Base-by-base conservation (phyloP, 2,113 vertebrate species). In the Neomonachus schauinslandi region DNA sequence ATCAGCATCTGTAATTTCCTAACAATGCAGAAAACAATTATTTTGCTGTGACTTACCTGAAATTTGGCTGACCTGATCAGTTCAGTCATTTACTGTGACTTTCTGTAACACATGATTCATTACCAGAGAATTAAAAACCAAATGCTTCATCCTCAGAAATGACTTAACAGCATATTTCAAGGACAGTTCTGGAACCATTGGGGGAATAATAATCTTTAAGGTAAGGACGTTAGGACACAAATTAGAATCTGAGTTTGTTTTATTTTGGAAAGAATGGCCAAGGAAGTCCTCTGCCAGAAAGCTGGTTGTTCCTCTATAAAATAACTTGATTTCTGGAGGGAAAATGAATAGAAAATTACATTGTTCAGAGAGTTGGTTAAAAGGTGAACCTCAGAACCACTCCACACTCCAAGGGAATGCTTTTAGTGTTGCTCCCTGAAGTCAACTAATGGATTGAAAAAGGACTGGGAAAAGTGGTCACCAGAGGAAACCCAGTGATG, bases 351-450 rank as follows among this genome's bases (percentile, higher is more conserved):
- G 89, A 94, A 69, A 83, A 67, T 85, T 77, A n/a, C 57, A 21
- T 57, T 59, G 31, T 86, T 84, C 55, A 24, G 57, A 86, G 89
- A 90, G 69, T 36, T 94, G 91, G 71, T 91, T 93, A 81, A 97
- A 96, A 97, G 91, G 42, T 93, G 46, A 95, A 67, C 80, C 65
- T 61, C 13, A 18, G 49, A 94, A 57, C 24, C 21, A 39, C 46
- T 81, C n/a, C 26, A 28, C 3, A 24, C 36, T 86, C 87, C 36
- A 76, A 94, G 80, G 55, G 46, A 96, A 94, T 82, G 90, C 92
- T 97, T 97, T 97, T 79, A 94, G 65, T 86, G 59, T 69, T 85
- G 53, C 53, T 97, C 93, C 88, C 82, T 89, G 84, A 97, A 85
- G 85, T 89, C 94, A 82, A 12, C 91, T 91, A 91, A 95, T 94